Evolutionary conservation across 2,888 invertebrate genomes (phyloP), one percentile per base, ranked within the genome.

Genomic region (Drosophila lutescens): DNA sequence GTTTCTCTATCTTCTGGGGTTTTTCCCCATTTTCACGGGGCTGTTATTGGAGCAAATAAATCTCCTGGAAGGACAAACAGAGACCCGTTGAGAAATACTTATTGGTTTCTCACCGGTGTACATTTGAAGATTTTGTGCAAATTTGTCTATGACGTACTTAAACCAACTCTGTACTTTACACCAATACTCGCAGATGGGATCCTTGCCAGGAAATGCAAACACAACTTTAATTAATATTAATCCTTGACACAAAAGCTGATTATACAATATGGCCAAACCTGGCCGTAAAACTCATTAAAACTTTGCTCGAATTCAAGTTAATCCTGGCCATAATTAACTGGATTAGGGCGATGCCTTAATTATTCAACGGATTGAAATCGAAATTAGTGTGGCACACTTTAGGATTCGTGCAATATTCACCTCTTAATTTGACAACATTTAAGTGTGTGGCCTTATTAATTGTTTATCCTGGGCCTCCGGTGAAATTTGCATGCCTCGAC

Each of bases 161-260:
- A 44, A 44, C 34, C 36, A 36, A 44, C 60, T 38, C 36, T 13
- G 17, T 62, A 59, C 46, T 32, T 46, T 40, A 46, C 44, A 44
- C 20, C 17, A 10, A 17, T 30, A 20, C 15, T 26, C 32, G 20
- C 59, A 63, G 63, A 36, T 63, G 62, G 32, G 20, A 23, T 8
- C n/a, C n/a, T 9, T 9, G 36, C n/a, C 54, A 4, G 32, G 68
- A 46, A 85, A 85, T 77, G 79, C 83, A 82, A 77, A 85, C 75
- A 82, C 50, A 79, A 85, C 80, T 82, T 87, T 85, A 85, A 85
- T 82, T 85, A 87, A 87, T 87, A 79, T 77, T 77, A 77, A 77
- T 47, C 76, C 65, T 6, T 7, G 8, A 32, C 36, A 58, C 60
- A 59, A 34, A 71, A 72, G 49, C 74, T 57, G 85, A 66, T 84